A percentile compares a stretch with the other conserved stretches of the same genome.
Conservation (phyloP, 2,888 invertebrate species). For the Buathra laborator region DNA sequence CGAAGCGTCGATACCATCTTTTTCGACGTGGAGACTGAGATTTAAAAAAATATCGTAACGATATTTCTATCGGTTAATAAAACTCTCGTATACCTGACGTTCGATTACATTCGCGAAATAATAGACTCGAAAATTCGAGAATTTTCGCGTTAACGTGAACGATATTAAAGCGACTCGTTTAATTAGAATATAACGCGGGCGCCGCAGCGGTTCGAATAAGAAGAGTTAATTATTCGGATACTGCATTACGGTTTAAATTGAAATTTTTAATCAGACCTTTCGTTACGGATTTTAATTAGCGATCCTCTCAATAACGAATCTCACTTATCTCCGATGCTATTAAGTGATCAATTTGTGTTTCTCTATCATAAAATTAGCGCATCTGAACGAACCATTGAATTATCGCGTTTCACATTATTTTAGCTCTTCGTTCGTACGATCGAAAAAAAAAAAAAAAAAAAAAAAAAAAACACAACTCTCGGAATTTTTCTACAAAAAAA, state of each 20-base stretch:
- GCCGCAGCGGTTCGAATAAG: neutral
- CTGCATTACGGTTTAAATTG: constrained; percentile 49
- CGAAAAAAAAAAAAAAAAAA: neutral
- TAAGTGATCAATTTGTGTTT: neutral
- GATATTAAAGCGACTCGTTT: constrained; percentile 8
- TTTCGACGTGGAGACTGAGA: neutral
- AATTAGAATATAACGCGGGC: neutral
- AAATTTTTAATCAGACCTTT: constrained; percentile 51
- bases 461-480: neutral
- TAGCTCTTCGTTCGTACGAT: neutral
- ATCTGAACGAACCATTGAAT: neutral
- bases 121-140: neutral
- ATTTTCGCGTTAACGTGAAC: neutral
- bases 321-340: constrained; percentile 12
- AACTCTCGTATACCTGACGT: neutral
- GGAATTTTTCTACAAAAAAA: neutral
- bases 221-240: constrained; percentile 46
- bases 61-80: neutral
- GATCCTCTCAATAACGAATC: constrained; percentile 38
- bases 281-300: constrained; percentile 49
- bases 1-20: neutral
- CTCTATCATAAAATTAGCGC: constrained; percentile 20
- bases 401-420: neutral
- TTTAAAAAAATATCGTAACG: neutral
- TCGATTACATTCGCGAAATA: neutral